Evolutionary conservation across 1,140 invertebrate species (phyloP), one percentile per base, ranked within the genome.

Genomic region (Drosophila tani): DNA sequence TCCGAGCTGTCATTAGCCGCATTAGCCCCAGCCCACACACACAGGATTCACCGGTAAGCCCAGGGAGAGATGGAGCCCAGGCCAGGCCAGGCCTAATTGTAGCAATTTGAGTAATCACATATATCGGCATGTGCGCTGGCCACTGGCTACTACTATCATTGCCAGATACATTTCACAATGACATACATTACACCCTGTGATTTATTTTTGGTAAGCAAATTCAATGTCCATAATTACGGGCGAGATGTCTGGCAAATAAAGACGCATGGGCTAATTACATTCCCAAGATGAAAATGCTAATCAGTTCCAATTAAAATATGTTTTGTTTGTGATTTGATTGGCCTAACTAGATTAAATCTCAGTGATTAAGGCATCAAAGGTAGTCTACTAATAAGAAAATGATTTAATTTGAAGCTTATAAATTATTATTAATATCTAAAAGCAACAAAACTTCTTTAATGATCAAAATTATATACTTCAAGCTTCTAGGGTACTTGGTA

Each of bases 41-140:
- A 79, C 66, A 67, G 65, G 68, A 74, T 62, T 65, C 41, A 11
- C 24, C 40, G 32, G 43, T 56, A 38, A 24, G 15, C 68, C 15
- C 24, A 43, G 46, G 29, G 32, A 79, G 60, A 67, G 64, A 32
- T 38, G 40, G 6, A 41, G 40, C 47, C 29, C 32, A 56, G 35
- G 32, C n/a, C 24, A 56, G 35, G 32, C n/a, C 63, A 41, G 62
- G 66, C 43, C 75, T 73, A 79, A 85, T 85, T 75, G 75, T 59
- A 51, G 60, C 68, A 67, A 82, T 87, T 85, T 82, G 62, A 68
- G 74, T 84, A 75, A 67, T 85, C 57, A 75, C 55, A 59, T 67
- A 59, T 67, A 43, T 64, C 21, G 67, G 32, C 32, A 46, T 56
- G 35, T 38, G 32, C 27, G 45, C 19, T 12, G 43, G 21, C 40